Evolutionary conservation across 2,888 invertebrate genomes (phyloP).

Genomic region (Lingula anatina): DNA sequence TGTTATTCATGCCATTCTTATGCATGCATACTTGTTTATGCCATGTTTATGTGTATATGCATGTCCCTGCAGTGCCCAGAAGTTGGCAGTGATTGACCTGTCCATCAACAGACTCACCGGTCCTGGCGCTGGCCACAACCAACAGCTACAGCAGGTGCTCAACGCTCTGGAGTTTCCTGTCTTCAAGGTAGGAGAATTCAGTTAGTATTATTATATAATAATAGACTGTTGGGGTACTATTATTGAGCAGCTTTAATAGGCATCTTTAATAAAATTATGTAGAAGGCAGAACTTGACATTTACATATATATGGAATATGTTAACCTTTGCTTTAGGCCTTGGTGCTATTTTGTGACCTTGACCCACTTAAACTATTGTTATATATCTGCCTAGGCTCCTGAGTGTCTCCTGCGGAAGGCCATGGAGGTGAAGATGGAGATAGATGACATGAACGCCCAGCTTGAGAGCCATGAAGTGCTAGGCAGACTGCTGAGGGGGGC

Average conservation of each 20-base stretch:
- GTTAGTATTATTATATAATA: no score
- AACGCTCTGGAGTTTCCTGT: constrained; percentile 19
- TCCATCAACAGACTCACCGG: constrained; percentile 19
- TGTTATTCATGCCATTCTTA: no score
- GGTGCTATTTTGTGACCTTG: not conserved
- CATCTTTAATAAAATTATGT: no score
- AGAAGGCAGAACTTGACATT: not conserved
- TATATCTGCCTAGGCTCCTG: constrained; percentile 7
- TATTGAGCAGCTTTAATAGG: no score
- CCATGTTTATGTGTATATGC: no score
- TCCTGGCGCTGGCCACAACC: constrained; percentile 13
- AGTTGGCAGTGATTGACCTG: constrained; percentile 26
- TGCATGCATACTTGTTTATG: no score
- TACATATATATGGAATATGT: not conserved
- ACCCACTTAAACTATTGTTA: not conserved
- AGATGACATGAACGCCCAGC: constrained; percentile 3
- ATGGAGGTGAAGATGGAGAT: constrained; percentile 3
- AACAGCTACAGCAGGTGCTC: constrained; percentile 18
- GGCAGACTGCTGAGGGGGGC: not conserved
- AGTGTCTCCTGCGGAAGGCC: constrained; percentile 7
- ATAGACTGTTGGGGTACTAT: no score
- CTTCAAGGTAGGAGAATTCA: no score
- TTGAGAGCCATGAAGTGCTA: no score
- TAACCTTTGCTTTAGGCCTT: not conserved
- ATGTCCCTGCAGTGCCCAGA: constrained; percentile 26